Evolutionary conservation across 2,113 vertebrate species (phyloP).

Genomic region (Datnioides undecimradiatus): DNA sequence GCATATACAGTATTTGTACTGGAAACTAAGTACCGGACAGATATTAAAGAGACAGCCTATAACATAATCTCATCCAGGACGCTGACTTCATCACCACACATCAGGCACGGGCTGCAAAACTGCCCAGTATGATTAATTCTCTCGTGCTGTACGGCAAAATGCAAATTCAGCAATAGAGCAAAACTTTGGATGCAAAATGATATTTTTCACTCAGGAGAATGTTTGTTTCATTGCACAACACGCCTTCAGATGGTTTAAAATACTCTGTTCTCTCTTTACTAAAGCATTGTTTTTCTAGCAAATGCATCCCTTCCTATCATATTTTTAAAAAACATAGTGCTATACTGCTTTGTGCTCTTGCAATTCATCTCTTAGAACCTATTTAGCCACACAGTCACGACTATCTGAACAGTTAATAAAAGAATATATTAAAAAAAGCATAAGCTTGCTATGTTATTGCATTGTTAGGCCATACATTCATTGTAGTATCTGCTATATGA

Average conservation of each 20-base stretch:
- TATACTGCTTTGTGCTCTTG: neutral
- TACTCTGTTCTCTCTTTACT: neutral
- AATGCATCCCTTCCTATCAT: too few relatives aligned
- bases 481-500: neutral
- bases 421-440: neutral
- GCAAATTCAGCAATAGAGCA: constrained; percentile 34
- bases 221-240: neutral
- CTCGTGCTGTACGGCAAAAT: neutral
- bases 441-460: neutral
- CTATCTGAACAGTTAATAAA: neutral
- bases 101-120: constrained; percentile 16
- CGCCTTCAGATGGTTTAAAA: neutral
- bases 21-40: neutral
- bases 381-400: neutral
- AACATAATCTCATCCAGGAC: neutral
- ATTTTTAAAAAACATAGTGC: neutral
- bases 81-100: constrained; percentile 36
- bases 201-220: neutral
- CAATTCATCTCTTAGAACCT: neutral
- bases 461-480: neutral
- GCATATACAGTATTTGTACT: neutral
- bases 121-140: constrained; percentile 33
- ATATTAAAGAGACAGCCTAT: neutral
- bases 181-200: neutral
- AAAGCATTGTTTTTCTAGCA: neutral